phyloP scores from a whole-genome alignment of 2,888 invertebrate species.

The Cheiracanthium punctorium region DNA sequence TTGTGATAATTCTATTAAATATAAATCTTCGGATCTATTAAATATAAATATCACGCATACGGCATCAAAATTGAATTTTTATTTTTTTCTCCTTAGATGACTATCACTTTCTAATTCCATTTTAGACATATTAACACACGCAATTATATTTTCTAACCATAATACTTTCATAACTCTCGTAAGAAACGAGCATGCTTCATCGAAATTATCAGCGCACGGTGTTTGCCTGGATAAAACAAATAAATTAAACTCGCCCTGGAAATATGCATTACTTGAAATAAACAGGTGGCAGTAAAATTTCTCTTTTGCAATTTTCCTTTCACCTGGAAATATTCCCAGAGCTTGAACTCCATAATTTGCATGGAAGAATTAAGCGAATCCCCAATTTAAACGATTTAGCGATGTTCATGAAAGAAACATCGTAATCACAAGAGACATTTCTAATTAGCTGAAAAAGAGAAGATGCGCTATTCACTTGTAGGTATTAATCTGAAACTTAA shows the following conservation, averaged over 20 bases:
- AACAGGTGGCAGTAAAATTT: slow-evolving; percentile 9
- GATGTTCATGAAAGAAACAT: not conserved
- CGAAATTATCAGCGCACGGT: too few relatives aligned
- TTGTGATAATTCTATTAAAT: too few relatives aligned
- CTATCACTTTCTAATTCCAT: too few relatives aligned
- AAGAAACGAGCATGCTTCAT: too few relatives aligned
- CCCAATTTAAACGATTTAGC: not conserved
- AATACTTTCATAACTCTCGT: too few relatives aligned
- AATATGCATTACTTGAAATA: not conserved
- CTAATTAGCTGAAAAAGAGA: slow-evolving; percentile 3
- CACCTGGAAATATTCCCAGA: slow-evolving; percentile 8
- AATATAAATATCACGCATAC: too few relatives aligned
- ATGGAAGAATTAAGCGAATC: not conserved
- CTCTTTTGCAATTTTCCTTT: not conserved
- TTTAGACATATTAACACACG: too few relatives aligned
- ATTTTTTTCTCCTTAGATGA: too few relatives aligned
- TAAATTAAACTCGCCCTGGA: not conserved
- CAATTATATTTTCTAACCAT: too few relatives aligned
- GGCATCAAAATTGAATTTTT: too few relatives aligned
- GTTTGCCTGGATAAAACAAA: too few relatives aligned
- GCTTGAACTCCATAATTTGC: slow-evolving; percentile 6
- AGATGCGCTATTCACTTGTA: not conserved
- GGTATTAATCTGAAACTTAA: slow-evolving; percentile 1
- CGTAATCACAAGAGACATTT: not conserved
- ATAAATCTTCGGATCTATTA: too few relatives aligned